A percentile compares a stretch with the other conserved stretches of the same genome.
phyloP scores from a whole-genome alignment of 1,140 invertebrate species.

The Philopotamus ludificatus region DNA sequence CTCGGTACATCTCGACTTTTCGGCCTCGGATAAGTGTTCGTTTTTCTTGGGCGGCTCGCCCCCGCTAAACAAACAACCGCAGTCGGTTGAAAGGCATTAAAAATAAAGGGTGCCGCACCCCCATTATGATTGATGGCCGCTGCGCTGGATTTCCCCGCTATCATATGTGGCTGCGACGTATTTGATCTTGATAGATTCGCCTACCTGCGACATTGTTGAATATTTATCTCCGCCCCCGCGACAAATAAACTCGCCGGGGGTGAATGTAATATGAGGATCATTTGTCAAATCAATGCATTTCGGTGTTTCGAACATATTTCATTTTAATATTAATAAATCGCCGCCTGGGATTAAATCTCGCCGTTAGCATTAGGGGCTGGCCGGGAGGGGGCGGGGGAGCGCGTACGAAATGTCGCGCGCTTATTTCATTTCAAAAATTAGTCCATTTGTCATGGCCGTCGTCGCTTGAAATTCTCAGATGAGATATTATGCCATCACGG shows the following conservation, averaged over 20 bases:
- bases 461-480: background rate
- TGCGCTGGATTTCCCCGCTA: slow-evolving; percentile 22
- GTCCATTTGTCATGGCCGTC: background rate
- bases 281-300: background rate
- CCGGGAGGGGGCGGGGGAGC: background rate
- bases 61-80: no score
- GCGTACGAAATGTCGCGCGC: background rate
- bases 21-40: no score
- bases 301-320: background rate
- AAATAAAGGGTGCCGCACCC: slow-evolving; percentile 23
- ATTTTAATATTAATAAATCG: background rate
- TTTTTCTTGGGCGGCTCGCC: background rate
- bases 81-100: slow-evolving; percentile 7
- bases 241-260: no score
- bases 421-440: slow-evolving; percentile 8
- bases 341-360: no score
- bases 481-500: background rate
- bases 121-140: slow-evolving; percentile 20
- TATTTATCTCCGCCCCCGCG: slow-evolving; percentile 2
- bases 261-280: no score
- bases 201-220: slow-evolving; percentile 32
- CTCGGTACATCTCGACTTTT: no score
- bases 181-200: slow-evolving; percentile 38
- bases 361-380: background rate
- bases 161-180: slow-evolving; percentile 38